Conservation (phyloP, 2,888 invertebrate species). For the Linnaemya tessellans region DNA sequence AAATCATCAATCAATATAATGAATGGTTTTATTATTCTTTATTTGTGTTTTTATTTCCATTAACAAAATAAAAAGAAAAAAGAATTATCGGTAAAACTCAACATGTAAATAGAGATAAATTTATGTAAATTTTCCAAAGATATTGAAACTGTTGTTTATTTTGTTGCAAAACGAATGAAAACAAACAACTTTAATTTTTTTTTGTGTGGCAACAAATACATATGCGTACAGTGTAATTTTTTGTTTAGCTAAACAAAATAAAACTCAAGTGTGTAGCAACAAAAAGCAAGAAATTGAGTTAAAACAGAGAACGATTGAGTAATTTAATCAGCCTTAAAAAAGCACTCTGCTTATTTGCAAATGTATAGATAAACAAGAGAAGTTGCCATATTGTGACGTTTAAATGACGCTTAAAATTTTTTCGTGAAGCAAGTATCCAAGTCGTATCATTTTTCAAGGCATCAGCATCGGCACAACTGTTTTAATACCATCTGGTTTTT, state of each 20-base stretch:
- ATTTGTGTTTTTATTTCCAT: background rate
- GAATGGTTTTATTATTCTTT: slow-evolving; percentile 31
- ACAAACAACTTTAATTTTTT: background rate
- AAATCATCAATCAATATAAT: slow-evolving; percentile 67
- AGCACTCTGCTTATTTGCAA: background rate
- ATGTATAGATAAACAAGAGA: background rate
- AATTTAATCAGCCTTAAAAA: background rate
- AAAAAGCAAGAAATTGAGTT: slow-evolving; percentile 50
- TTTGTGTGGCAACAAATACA: slow-evolving; percentile 21
- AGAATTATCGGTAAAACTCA: slow-evolving; percentile 14
- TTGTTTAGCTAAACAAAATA: slow-evolving; percentile 5
- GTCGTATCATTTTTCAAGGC: background rate
- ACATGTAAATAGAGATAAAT: slow-evolving; percentile 22
- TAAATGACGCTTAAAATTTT: background rate
- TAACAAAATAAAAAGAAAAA: background rate
- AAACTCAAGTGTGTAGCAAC: slow-evolving; percentile 12
- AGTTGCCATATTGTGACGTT: background rate
- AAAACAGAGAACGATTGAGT: slow-evolving; percentile 46
- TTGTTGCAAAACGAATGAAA: slow-evolving; percentile 19
- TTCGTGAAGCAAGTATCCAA: background rate
- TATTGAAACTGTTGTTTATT: slow-evolving; percentile 33
- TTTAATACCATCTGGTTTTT: no score
- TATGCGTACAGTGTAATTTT: background rate
- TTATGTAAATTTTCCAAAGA: background rate
- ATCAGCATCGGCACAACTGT: no score